Percentiles rank a stretch among this genome's conserved stretches.
phyloP scores from a whole-genome alignment of 1,140 invertebrate genomes.

The Thaumetopoea pityocampa region DNA sequence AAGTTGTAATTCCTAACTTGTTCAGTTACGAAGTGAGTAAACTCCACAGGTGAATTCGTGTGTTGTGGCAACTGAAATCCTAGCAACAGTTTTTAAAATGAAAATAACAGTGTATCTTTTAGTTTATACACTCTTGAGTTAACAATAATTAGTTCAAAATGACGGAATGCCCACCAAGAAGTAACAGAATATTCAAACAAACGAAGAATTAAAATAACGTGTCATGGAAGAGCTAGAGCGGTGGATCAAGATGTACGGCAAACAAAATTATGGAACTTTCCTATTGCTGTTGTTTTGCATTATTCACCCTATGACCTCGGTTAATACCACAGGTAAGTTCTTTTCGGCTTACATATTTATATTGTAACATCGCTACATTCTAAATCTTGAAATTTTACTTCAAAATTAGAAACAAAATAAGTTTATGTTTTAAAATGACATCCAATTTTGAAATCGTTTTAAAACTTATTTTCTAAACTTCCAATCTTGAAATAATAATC shows the following conservation, averaged over 20 bases:
- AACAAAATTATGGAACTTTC: constrained; percentile 33
- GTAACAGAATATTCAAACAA: constrained; percentile 9
- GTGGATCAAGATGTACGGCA: constrained; percentile 50
- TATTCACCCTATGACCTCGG: constrained; percentile 29
- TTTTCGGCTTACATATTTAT: constrained; percentile 14
- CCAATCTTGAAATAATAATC: no score
- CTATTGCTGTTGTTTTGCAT: constrained; percentile 34
- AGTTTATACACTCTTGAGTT: no score
- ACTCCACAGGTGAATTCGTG: constrained; percentile 59
- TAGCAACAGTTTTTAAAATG: constrained; percentile 47
- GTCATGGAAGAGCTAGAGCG: constrained; percentile 66
- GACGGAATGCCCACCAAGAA: no score
- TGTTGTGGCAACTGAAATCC: constrained; percentile 58
- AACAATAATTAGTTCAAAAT: no score
- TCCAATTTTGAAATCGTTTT: no score
- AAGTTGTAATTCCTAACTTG: constrained; percentile 35
- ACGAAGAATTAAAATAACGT: constrained; percentile 32
- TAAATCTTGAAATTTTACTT: no score
- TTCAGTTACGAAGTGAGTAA: constrained; percentile 41
- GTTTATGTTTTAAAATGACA: no score
- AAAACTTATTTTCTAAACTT: no score
- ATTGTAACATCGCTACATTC: constrained; percentile 11
- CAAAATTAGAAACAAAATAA: no score
- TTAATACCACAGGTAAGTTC: constrained; percentile 43
- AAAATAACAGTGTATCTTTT: no score